Evolutionary conservation across 2,113 vertebrate genomes (phyloP), one percentile per base, ranked within the genome.

Genomic region (Carlito syrichta): DNA sequence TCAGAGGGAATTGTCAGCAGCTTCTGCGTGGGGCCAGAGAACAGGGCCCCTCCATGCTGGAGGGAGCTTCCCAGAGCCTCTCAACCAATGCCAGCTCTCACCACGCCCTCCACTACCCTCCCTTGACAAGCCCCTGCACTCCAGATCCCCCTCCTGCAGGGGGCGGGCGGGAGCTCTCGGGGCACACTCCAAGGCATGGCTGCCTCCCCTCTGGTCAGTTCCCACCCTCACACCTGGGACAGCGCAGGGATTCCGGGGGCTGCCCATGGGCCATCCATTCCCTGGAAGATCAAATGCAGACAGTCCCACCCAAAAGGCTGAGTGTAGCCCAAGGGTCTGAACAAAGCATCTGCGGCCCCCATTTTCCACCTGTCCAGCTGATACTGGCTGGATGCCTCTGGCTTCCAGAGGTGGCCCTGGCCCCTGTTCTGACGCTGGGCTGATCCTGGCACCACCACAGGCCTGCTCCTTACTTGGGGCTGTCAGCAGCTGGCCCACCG

Each of bases 31-130:
- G 5, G 43, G 19, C 30, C 68, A 83, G 76, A 54, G 17, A 69
- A 45, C 23, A n/a, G 50, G 76, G 13, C 50, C 50, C 9, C 19
- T 17, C 69, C 68, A 74, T 27, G 68, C 86, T 43, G 63, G 69
- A 69, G 52, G 52, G 89, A 38, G 58, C 63, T 92, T 97, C 90
- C 87, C 27, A 68, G 20, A 87, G 96, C 96, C 77, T 96, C 52
- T 62, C 19, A 16, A 38, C 48, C 50, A 7, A 4, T 20, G 22
- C 86, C 48, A 35, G 27, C n/a, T 69, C 91, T 22, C 38, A 19
- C 22, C 8, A 16, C 54, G 17, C n/a, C 20, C 38, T 68, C 48
- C 5, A 3, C 4, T 2, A 5, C 20, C 32, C 23, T 40, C 52
- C 27, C n/a, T n/a, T n/a, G n/a, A n/a, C n/a, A n/a, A 17, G 43